Base-by-base conservation (phyloP, 2,113 vertebrate genomes). In the Pachyramphus minor region DNA sequence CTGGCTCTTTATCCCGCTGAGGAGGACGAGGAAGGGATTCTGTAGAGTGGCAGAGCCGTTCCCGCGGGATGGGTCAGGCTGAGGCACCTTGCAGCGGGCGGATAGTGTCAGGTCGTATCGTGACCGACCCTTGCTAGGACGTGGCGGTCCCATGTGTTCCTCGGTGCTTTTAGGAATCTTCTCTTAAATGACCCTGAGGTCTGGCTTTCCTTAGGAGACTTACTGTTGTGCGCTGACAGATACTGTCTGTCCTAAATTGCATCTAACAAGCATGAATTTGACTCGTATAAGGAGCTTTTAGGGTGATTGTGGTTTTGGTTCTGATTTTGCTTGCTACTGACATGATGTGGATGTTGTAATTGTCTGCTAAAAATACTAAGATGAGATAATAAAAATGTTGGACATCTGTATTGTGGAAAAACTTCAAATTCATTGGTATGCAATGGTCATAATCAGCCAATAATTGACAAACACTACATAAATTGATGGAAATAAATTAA, bases 141-240 rank as follows among this genome's bases (percentile, higher is more conserved):
- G 9, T 5, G 64, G 72, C 17, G 49, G 50, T 71, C 28, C 52
- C 30, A 0, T 8, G 27, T 4, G 14, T 39, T 17, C 39, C n/a
- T 22, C 9, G 16, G 33, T 30, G 63, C 44, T 63, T 67, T 64
- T 37, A 52, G 78, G n/a, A 37, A 16, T 56, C 49, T 62, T 79
- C 49, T 87, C n/a, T 58, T 16, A 18, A 45, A 28, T 8, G 41
- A 66, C 5, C 23, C 31, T 3, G 41, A 39, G 45, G 59, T 68
- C 33, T 18, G 35, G 20, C 19, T 93, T 62, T 79, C 35, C n/a
- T 35, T 14, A 2, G 44, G 33, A 47, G 24, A 21, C 9, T 20
- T 8, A 2, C 23, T 39, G 28, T 9, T 21, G 31, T 4, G 33
- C 1, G 0, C 58, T 37, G 82, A 3, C 1, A 2, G 41, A 14